Percentiles rank a stretch among this genome's conserved stretches.
Evolutionary conservation across 2,797 vertebrate species (phyloP).

Genomic region (Urophycis tenuis): DNA sequence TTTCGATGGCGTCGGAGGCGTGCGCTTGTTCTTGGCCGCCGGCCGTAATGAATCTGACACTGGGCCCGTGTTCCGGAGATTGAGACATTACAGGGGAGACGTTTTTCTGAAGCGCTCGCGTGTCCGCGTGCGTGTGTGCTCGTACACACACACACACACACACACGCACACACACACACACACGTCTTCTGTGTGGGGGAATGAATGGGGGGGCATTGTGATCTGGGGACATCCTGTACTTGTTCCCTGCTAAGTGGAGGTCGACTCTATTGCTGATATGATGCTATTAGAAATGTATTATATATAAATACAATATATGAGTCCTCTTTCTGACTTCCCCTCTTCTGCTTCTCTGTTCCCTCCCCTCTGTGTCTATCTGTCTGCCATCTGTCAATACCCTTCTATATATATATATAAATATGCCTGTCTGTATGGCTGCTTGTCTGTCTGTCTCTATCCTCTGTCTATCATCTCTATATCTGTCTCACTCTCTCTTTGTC

Average conservation of each 20-base stretch:
- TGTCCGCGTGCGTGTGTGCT: background rate
- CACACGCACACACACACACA: background rate
- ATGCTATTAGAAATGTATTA: background rate
- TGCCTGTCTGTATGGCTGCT: background rate
- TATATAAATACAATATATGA: background rate
- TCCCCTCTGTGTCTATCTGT: background rate
- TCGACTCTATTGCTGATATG: background rate
- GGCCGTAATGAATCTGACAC: slow-evolving; percentile 16
- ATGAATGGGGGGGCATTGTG: background rate
- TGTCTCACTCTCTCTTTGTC: background rate
- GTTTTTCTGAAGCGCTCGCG: background rate
- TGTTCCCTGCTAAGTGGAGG: background rate
- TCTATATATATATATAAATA: background rate
- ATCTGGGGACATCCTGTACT: background rate
- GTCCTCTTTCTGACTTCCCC: background rate
- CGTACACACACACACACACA: slow-evolving; percentile 1
- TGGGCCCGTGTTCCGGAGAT: slow-evolving; percentile 2
- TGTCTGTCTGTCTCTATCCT: background rate
- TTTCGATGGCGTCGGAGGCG: slow-evolving; percentile 13
- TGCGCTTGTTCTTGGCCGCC: background rate
- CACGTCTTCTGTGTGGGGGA: background rate
- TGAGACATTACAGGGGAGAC: background rate
- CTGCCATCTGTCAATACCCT: background rate
- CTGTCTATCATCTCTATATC: background rate
- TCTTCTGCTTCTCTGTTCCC: background rate